Percentiles rank a stretch among this genome's conserved stretches.
Conservation (phyloP, 2,888 invertebrate genomes). For the Thalpophila matura region DNA sequence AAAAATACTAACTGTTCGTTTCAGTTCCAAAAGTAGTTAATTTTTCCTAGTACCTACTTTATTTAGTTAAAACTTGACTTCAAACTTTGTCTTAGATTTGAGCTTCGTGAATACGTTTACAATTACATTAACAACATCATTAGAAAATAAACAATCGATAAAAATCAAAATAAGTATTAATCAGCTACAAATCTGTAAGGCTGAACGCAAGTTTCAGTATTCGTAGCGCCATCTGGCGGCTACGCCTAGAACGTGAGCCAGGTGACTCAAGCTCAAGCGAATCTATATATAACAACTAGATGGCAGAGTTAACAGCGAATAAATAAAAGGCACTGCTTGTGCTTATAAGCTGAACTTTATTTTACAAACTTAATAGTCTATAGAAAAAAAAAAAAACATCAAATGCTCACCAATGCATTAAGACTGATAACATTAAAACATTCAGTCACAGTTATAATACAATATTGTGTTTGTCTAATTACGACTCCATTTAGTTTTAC, state of each 20-base stretch:
- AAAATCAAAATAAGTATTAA: not conserved
- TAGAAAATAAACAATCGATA: not conserved
- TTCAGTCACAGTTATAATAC: conserved; percentile 12
- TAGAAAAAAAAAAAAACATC: not conserved
- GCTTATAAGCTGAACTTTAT: not conserved
- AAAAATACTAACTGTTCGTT: conserved; percentile 9
- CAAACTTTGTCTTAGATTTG: not conserved
- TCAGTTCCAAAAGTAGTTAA: not conserved
- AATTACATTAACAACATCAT: not conserved
- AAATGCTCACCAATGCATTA: not conserved
- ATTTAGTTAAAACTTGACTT: not conserved
- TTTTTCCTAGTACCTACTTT: not conserved
- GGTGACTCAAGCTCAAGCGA: conserved; percentile 30
- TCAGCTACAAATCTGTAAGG: not conserved
- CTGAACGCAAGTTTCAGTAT: conserved; percentile 12
- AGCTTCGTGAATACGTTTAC: not conserved
- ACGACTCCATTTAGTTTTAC: conserved; percentile 23
- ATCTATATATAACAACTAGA: conserved; percentile 65
- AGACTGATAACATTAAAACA: conserved; percentile 20
- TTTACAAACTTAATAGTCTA: not conserved
- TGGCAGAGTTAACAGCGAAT: conserved; percentile 62
- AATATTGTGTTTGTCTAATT: conserved; percentile 23
- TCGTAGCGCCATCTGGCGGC: conserved; percentile 72
- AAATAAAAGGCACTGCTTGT: not conserved
- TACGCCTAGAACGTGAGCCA: conserved; percentile 50